Evolutionary conservation across 2,797 vertebrate species (phyloP).

Genomic region (Microchirus variegatus): DNA sequence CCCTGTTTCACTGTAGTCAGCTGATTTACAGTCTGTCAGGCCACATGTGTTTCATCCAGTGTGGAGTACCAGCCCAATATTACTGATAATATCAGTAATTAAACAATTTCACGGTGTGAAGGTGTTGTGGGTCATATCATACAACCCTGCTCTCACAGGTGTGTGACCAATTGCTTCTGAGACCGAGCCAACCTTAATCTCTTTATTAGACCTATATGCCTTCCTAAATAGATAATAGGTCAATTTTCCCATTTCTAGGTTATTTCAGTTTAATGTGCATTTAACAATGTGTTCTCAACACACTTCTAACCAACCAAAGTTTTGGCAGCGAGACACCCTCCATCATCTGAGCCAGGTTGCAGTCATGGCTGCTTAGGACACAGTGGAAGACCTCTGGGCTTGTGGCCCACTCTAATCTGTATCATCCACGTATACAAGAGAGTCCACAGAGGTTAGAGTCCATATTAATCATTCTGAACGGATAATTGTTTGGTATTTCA

Average conservation of each 20-base stretch:
- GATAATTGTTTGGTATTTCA: slow-evolving; percentile 75
- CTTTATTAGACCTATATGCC: slow-evolving; percentile 65
- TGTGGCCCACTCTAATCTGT: slow-evolving; percentile 65
- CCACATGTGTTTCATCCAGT: slow-evolving; percentile 51
- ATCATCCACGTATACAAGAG: slow-evolving; percentile 61
- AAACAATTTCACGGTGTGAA: slow-evolving; percentile 32
- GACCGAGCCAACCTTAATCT: slow-evolving; percentile 66
- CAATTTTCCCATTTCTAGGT: slow-evolving; percentile 73
- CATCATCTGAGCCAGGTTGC: slow-evolving; percentile 67
- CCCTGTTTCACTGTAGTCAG: slow-evolving; percentile 44
- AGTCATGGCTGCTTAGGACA: slow-evolving; percentile 68
- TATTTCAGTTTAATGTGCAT: slow-evolving; percentile 72
- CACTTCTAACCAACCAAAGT: slow-evolving; percentile 53
- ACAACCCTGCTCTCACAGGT: slow-evolving; percentile 62
- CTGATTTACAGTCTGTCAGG: slow-evolving; percentile 51
- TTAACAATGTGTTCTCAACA: slow-evolving; percentile 65
- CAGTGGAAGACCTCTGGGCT: slow-evolving; percentile 66
- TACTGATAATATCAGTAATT: slow-evolving; percentile 53
- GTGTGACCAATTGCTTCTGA: slow-evolving; percentile 71
- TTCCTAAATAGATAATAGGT: slow-evolving; percentile 74
- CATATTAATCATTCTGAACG: slow-evolving; percentile 76
- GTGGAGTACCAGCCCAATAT: slow-evolving; percentile 30
- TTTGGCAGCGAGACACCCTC: slow-evolving; percentile 61
- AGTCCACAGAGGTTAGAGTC: slow-evolving; percentile 64
- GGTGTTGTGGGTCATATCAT: slow-evolving; percentile 54